Percentiles rank a stretch among this genome's conserved stretches.
phyloP scores from a whole-genome alignment of 37 sponge, comb jelly and placozoan species.

The Mnemiopsis leidyi region DNA sequence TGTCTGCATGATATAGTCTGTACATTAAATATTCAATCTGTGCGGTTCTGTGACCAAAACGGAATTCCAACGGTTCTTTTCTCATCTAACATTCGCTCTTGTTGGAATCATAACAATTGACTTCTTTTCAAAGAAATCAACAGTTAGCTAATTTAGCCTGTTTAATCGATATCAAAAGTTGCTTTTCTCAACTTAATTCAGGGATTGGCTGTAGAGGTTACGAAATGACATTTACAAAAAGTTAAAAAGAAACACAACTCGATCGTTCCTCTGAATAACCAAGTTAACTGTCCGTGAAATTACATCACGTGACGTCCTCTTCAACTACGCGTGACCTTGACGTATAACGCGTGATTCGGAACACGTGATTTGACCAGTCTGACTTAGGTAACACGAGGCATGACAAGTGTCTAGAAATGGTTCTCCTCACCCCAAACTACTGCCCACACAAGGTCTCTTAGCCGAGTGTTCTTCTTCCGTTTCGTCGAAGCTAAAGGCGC shows the following conservation, averaged over 20 bases:
- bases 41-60: background rate
- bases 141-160: too few relatives aligned
- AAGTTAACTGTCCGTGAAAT: background rate
- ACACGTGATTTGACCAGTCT: too few relatives aligned
- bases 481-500: slow-evolving; percentile 35
- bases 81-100: too few relatives aligned
- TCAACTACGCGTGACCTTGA: background rate
- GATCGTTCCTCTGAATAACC: background rate
- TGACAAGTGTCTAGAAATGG: too few relatives aligned
- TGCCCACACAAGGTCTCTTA: slow-evolving; percentile 32
- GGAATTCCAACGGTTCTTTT: background rate
- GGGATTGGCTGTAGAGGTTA: background rate
- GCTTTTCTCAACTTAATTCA: too few relatives aligned
- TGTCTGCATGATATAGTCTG: background rate
- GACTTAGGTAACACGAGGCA: too few relatives aligned
- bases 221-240: background rate
- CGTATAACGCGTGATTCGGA: background rate
- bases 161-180: too few relatives aligned
- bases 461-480: slow-evolving; percentile 17
- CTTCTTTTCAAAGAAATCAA: too few relatives aligned
- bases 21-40: background rate
- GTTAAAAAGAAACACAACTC: background rate
- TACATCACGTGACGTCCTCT: background rate
- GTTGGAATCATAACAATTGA: too few relatives aligned
- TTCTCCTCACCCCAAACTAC: background rate